Conservation (phyloP, 2,797 vertebrate genomes). For the Gymnopithys bicolor region DNA sequence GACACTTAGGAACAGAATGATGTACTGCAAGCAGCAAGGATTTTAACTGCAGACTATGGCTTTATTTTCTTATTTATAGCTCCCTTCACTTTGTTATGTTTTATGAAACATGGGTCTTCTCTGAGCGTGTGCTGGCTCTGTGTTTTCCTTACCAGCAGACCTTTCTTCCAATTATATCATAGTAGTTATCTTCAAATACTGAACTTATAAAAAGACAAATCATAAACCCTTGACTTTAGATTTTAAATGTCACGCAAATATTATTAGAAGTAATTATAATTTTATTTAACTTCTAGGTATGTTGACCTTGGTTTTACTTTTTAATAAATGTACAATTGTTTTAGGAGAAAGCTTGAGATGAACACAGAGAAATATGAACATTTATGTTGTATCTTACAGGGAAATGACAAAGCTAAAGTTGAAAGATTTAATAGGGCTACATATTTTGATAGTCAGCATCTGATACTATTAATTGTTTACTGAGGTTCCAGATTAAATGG, state of each 20-base stretch:
- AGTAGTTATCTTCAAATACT: background rate
- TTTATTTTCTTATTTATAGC: slow-evolving; percentile 67
- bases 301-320: background rate
- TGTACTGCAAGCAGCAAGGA: slow-evolving; percentile 36
- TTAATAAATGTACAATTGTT: background rate
- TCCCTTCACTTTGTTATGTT: background rate
- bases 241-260: background rate
- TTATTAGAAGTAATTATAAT: background rate
- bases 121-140: background rate
- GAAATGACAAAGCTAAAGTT: background rate
- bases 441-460: background rate
- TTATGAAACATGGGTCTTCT: background rate
- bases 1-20: slow-evolving; percentile 50
- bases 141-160: background rate
- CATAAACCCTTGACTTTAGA: background rate
- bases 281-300: background rate
- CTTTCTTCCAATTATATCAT: background rate
- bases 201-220: background rate
- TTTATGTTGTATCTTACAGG: background rate
- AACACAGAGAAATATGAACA: background rate
- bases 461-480: background rate
- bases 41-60: slow-evolving; percentile 24
- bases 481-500: background rate
- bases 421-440: background rate
- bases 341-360: background rate